Conservation (phyloP, 30 jellyfish, hydroid and myxozoan species). For the Pelagia noctiluca region DNA sequence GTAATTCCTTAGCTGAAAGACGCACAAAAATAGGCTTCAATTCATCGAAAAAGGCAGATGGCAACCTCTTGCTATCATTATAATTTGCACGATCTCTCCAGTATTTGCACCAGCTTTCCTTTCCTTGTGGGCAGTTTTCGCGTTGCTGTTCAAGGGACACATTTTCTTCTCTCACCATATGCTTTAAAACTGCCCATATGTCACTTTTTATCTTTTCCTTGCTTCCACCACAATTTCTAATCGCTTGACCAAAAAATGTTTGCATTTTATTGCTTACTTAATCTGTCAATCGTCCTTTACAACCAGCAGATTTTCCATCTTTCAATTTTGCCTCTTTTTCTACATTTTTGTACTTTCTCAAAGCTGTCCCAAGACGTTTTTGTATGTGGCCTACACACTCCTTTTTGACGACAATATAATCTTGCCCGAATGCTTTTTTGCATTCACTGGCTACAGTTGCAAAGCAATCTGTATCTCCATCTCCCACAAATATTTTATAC, state of each 20-base stretch:
- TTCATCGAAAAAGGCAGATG: conserved; percentile 7
- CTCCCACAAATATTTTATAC: conserved; percentile 44
- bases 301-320: conserved; percentile 54
- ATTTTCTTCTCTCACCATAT: conserved; percentile 44
- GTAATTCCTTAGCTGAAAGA: no score
- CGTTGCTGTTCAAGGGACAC: conserved; percentile 39
- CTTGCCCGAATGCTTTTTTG: conserved; percentile 12
- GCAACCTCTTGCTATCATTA: conserved; percentile 13
- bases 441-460: conserved; percentile 26
- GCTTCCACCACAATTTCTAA: conserved; percentile 31
- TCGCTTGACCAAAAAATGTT: conserved; percentile 58
- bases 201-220: conserved; percentile 39
- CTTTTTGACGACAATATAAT: conserved; percentile 10
- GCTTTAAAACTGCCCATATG: conserved; percentile 54
- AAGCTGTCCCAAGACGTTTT: conserved; percentile 39
- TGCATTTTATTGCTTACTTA: conserved; percentile 51
- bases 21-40: no score
- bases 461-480: conserved; percentile 53
- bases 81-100: conserved; percentile 31
- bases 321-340: conserved; percentile 17
- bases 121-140: conserved; percentile 52
- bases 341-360: conserved; percentile 24
- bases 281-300: conserved; percentile 55
- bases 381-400: conserved; percentile 33
- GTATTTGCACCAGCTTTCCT: conserved; percentile 58